Evolutionary conservation across 2,797 vertebrate species (phyloP).

Genomic region (Melanogrammus aeglefinus): DNA sequence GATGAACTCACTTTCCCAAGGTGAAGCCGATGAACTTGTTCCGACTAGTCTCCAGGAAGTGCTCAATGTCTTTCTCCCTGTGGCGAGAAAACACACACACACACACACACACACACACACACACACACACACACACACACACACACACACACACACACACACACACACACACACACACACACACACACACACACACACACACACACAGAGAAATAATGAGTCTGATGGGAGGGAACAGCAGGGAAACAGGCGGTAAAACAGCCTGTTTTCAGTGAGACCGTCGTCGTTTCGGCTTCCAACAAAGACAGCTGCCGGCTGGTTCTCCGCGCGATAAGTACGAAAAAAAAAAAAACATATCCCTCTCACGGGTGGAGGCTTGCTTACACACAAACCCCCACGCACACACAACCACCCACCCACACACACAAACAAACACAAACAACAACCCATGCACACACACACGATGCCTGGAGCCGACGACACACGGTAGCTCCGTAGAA

Average conservation of each 20-base stretch:
- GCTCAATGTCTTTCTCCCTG: conserved; percentile 97
- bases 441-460: neutral
- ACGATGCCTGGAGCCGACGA: neutral
- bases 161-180: conserved; percentile 9
- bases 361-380: neutral
- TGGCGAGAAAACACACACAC: conserved; percentile 26
- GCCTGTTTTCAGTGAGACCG: neutral
- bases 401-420: neutral
- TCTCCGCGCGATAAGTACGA: neutral
- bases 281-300: neutral
- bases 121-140: conserved; percentile 5
- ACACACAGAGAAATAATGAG: neutral
- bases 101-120: conserved; percentile 13
- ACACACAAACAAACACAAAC: neutral
- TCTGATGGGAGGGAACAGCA: neutral
- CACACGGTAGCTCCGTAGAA: neutral
- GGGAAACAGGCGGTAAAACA: neutral
- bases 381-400: neutral
- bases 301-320: neutral
- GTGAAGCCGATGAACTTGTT: conserved; percentile 99
- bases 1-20: conserved; percentile 85
- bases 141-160: conserved; percentile 11
- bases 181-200: conserved; percentile 11
- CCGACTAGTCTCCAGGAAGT: conserved; percentile 92
- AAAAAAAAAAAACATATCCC: neutral